Evolutionary conservation across 2,113 vertebrate genomes (phyloP), one percentile per base, ranked within the genome.

Genomic region (Pelusios castaneus): DNA sequence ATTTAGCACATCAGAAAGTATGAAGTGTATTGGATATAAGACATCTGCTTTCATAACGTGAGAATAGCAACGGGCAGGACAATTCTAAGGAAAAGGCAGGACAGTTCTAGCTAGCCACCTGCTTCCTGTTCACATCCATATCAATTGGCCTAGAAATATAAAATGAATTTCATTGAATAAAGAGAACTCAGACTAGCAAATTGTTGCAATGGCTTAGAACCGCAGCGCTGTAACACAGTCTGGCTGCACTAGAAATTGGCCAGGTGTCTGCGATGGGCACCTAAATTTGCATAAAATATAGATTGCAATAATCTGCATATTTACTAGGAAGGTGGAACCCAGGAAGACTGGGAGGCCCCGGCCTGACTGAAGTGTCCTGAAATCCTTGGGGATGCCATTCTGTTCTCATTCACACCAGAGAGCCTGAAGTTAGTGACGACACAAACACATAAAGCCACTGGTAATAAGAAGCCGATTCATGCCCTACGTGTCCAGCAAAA

Each of bases 131-230:
- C 55, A 58, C 70, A 49, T n/a, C 34, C 45, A 27, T 12, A 5
- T 51, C 45, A 63, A 47, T 11, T 52, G 38, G 10, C 41, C 25
- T 19, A 60, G 56, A 91, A 89, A 89, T 73, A 85, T 52, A 5
- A 29, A 76, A 76, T 41, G 1, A 83, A 94, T 89, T 95, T 92
- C 55, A 76, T 73, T 49, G 88, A 91, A 94, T 87, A 95, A 89
- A 95, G 54, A 63, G 93, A 92, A 7, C 82, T 92, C 70, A 91
- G 67, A 87, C 13, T 49, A 56, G 25, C 45, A 78, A 31, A 25
- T n/a, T 52, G 27, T 80, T 88, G 43, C 84, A 82, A n/a, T 70
- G 88, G 67, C 58, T 76, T 92, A 34, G 47, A 76, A 87, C 89
- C 88, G 25, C 47, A 22, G 24, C 24, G 81, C 85, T 67, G 29